Conservation (phyloP, 1,140 invertebrate genomes). For the Antheraea mylitta region DNA sequence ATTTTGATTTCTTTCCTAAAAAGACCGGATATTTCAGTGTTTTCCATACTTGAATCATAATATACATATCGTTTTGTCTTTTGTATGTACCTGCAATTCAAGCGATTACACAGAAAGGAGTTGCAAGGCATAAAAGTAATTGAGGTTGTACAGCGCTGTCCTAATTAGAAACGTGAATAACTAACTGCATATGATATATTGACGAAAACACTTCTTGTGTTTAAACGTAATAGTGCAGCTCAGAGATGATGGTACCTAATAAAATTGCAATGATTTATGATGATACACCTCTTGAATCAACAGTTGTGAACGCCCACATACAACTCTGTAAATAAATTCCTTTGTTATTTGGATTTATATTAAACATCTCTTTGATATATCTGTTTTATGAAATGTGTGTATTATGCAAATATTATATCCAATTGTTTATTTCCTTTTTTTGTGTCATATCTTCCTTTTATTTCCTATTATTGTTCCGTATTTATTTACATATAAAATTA, state of each 20-base stretch:
- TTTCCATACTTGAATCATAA: no score
- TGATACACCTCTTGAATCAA: constrained; percentile 1
- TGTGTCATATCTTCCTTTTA: neutral
- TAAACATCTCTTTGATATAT: neutral
- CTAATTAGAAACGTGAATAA: neutral
- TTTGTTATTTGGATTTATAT: constrained; percentile 2
- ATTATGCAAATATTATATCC: neutral
- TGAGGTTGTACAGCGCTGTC: no score
- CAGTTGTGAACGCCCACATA: constrained; percentile 1
- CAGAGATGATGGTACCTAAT: neutral
- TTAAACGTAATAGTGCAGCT: neutral
- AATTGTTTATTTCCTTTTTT: neutral
- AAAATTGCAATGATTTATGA: constrained; percentile 3
- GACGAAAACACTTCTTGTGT: neutral
- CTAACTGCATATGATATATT: constrained; percentile 3
- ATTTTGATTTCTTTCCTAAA: no score
- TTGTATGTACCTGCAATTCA: no score
- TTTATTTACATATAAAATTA: no score
- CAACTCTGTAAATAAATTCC: neutral
- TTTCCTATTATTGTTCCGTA: no score
- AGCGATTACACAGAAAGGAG: no score
- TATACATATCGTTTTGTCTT: no score
- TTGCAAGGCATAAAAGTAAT: no score
- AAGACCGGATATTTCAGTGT: no score
- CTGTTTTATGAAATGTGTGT: no score